Conservation (phyloP, 2,797 vertebrate species). For the Tragopan temminckii region DNA sequence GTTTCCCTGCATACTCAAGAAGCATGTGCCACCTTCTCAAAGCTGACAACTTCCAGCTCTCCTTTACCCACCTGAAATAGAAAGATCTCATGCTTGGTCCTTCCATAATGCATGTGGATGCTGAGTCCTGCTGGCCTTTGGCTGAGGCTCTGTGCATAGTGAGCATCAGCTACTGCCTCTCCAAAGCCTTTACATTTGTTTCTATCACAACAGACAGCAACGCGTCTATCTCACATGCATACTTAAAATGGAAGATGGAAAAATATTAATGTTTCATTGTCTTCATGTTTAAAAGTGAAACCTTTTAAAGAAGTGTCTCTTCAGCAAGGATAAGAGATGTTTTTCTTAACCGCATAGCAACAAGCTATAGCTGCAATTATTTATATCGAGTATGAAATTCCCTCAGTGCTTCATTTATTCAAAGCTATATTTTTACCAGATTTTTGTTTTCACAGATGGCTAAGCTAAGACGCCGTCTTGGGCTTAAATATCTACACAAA, state of each 20-base stretch:
- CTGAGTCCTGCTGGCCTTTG: not conserved
- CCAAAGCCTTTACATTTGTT: not conserved
- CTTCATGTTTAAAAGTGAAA: conserved; percentile 17
- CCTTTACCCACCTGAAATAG: not conserved
- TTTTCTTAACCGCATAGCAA: conserved; percentile 67
- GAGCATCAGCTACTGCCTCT: not conserved
- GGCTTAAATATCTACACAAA: conserved; percentile 68
- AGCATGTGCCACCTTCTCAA: not conserved
- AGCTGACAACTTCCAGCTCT: not conserved
- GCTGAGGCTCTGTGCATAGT: not conserved
- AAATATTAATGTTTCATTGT: conserved; percentile 45
- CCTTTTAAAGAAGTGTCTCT: conserved; percentile 52
- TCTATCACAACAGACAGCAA: conserved; percentile 2
- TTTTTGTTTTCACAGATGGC: conserved; percentile 75
- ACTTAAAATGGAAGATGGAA: not conserved
- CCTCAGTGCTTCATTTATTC: conserved; percentile 68
- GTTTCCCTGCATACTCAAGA: not conserved
- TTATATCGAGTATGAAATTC: conserved; percentile 56
- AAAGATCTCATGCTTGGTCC: not conserved
- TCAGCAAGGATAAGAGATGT: conserved; percentile 23
- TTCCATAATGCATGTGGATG: not conserved
- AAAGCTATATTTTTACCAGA: conserved; percentile 57
- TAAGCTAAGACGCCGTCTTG: conserved; percentile 65
- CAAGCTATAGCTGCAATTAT: conserved; percentile 65
- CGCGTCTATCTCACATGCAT: not conserved